These are phyloP conservation scores for Theocolax elegans DNA, from an alignment of 1,140 invertebrate genomes.

Conservation along the genomic window DNA sequence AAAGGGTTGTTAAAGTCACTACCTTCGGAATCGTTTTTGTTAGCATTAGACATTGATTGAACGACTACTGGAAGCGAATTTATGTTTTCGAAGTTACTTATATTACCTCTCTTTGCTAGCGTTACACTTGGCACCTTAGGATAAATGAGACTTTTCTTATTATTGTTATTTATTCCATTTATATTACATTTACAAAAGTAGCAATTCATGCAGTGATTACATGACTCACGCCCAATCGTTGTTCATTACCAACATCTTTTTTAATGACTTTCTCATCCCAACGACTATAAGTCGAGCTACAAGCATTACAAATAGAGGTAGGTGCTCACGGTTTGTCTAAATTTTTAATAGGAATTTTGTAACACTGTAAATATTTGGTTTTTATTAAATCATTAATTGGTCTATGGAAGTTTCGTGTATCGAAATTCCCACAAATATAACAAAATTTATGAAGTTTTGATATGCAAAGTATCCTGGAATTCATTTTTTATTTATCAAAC, in stretches of 20 bases:
- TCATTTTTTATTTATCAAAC: slow-evolving; percentile 5
- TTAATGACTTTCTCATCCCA: slow-evolving; percentile 39
- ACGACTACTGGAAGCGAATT: slow-evolving; percentile 1
- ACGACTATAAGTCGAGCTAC: slow-evolving; percentile 27
- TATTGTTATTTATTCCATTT: slow-evolving; percentile 46
- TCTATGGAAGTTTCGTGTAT: slow-evolving; percentile 36
- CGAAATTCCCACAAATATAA: slow-evolving; percentile 43
- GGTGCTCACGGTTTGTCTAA: slow-evolving; percentile 40
- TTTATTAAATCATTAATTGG: slow-evolving; percentile 25
- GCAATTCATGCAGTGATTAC: slow-evolving; percentile 47
- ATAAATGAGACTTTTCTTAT: slow-evolving; percentile 24
- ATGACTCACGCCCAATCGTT: slow-evolving; percentile 48
- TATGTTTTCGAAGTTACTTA: background rate
- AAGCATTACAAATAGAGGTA: slow-evolving; percentile 32
- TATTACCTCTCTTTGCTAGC: background rate
- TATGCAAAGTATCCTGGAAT: background rate
- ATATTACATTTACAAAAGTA: slow-evolving; percentile 48
- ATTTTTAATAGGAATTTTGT: slow-evolving; percentile 34
- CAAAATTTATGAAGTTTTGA: slow-evolving; percentile 40
- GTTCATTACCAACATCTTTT: slow-evolving; percentile 48
- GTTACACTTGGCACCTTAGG: slow-evolving; percentile 1
- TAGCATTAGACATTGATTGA: background rate
- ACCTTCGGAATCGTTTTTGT: background rate
- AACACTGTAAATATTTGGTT: slow-evolving; percentile 43
- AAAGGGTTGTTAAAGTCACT: slow-evolving; percentile 24